These are phyloP conservation scores for Adrianichthys oophorus DNA, from an alignment of 2,797 vertebrate species.

Conservation along the genomic window DNA sequence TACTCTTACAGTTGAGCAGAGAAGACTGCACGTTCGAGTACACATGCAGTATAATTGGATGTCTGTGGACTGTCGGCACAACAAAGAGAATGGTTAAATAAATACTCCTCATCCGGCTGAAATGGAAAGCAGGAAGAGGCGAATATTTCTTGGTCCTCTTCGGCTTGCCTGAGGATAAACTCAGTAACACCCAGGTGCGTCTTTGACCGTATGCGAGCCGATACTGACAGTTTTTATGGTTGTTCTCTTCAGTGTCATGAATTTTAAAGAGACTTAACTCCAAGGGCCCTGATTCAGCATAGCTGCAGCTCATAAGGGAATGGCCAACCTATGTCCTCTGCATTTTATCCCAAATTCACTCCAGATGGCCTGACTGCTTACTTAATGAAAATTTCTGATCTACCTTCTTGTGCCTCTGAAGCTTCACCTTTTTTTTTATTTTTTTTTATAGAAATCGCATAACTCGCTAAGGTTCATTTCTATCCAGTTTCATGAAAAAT, in stretches of 20 bases:
- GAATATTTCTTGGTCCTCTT: constrained; percentile 26
- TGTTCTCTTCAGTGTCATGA: constrained; percentile 67
- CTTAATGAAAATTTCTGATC: too few species aligned
- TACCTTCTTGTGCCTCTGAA: not conserved
- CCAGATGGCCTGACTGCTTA: constrained; percentile 45
- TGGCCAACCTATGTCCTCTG: constrained; percentile 53
- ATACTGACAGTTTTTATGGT: constrained; percentile 45
- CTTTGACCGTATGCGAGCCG: constrained; percentile 25
- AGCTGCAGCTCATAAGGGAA: constrained; percentile 68
- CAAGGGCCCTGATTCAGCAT: constrained; percentile 69
- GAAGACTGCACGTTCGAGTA: constrained; percentile 5
- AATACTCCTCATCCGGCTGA: constrained; percentile 26
- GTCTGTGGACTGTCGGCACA: constrained; percentile 20
- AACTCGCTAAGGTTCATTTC: too few species aligned
- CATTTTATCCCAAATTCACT: constrained; percentile 67
- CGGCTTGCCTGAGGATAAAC: constrained; percentile 46
- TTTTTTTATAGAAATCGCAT: too few species aligned
- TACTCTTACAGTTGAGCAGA: not conserved
- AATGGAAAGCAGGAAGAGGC: constrained; percentile 16
- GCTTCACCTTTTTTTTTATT: too few species aligned
- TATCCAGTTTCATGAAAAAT: too few species aligned
- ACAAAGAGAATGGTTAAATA: constrained; percentile 20
- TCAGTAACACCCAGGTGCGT: constrained; percentile 36
- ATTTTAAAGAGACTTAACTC: constrained; percentile 76
- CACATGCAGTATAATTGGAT: constrained; percentile 7